These are phyloP conservation scores for Neodiprion virginianus DNA, from an alignment of 1,140 invertebrate genomes.

Conservation along the genomic window DNA sequence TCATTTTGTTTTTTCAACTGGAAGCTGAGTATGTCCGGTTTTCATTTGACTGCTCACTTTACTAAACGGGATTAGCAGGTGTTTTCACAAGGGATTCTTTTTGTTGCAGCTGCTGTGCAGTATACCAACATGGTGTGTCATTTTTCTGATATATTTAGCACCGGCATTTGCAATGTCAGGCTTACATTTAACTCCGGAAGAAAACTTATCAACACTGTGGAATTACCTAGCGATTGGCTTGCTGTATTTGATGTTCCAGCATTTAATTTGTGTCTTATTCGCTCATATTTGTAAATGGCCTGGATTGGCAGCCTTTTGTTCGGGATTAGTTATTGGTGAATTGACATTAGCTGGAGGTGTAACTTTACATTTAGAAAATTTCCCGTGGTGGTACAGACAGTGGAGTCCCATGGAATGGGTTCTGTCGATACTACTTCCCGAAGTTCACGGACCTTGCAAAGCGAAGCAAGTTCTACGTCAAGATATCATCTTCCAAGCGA, in stretches of 20 bases:
- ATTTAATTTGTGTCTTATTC: constrained; percentile 74
- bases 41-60: constrained; percentile 19
- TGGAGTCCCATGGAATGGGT: constrained; percentile 80
- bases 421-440: constrained; percentile 69
- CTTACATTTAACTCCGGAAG: constrained; percentile 61
- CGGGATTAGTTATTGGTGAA: constrained; percentile 69
- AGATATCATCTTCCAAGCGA: constrained; percentile 82
- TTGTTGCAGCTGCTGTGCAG: constrained; percentile 66
- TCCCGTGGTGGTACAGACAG: constrained; percentile 69
- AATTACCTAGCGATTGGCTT: constrained; percentile 66
- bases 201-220: constrained; percentile 54
- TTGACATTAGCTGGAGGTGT: constrained; percentile 75
- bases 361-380: constrained; percentile 73
- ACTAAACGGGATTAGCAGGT: constrained; percentile 9
- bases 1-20: neutral
- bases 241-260: constrained; percentile 75
- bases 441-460: constrained; percentile 69
- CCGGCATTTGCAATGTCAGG: constrained; percentile 92
- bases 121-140: constrained; percentile 68
- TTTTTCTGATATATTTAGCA: constrained; percentile 82
- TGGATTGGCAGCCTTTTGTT: constrained; percentile 64
- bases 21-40: constrained; percentile 4
- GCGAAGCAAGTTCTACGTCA: constrained; percentile 74
- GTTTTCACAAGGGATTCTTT: constrained; percentile 20
- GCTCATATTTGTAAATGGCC: constrained; percentile 70